Percentiles rank a stretch among this genome's conserved stretches.
phyloP scores from a whole-genome alignment of 2,888 invertebrate species.

The Exocentrus adspersus region DNA sequence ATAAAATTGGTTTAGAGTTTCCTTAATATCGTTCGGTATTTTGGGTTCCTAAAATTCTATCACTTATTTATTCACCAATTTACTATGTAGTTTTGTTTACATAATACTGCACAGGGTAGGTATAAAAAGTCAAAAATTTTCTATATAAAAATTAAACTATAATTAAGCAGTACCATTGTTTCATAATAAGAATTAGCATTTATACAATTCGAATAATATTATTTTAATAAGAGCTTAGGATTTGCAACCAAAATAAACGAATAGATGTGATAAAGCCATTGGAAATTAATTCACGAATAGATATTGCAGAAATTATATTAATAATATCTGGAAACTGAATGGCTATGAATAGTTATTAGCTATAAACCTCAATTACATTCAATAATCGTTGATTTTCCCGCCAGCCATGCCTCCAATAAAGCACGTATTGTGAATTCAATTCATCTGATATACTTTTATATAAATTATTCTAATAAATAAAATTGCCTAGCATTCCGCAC shows the following conservation, averaged over 20 bases:
- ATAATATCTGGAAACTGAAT: conserved; percentile 34
- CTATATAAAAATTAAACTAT: no score
- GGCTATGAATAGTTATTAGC: conserved; percentile 40
- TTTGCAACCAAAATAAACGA: conserved; percentile 16
- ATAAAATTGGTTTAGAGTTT: conserved; percentile 24
- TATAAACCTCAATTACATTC: conserved; percentile 39
- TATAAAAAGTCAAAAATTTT: no score
- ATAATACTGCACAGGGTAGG: no score
- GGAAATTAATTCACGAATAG: conserved; percentile 24
- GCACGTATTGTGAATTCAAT: conserved; percentile 46
- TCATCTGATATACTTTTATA: conserved; percentile 49
- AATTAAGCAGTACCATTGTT: no score
- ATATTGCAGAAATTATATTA: conserved; percentile 35
- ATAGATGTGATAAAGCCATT: conserved; percentile 20
- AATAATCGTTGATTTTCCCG: conserved; percentile 49
- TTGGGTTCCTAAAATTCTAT: neutral
- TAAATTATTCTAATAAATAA: conserved; percentile 49
- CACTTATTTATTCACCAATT: neutral
- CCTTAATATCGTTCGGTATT: conserved; percentile 2
- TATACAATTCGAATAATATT: conserved; percentile 8
- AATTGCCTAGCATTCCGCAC: conserved; percentile 20
- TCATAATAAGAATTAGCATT: no score
- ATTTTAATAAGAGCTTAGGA: conserved; percentile 10
- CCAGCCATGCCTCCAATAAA: conserved; percentile 42
- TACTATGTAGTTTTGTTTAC: no score